phyloP scores from a whole-genome alignment of 92 coral and sea anemone genomes.

The Epizoanthus rinbou region DNA sequence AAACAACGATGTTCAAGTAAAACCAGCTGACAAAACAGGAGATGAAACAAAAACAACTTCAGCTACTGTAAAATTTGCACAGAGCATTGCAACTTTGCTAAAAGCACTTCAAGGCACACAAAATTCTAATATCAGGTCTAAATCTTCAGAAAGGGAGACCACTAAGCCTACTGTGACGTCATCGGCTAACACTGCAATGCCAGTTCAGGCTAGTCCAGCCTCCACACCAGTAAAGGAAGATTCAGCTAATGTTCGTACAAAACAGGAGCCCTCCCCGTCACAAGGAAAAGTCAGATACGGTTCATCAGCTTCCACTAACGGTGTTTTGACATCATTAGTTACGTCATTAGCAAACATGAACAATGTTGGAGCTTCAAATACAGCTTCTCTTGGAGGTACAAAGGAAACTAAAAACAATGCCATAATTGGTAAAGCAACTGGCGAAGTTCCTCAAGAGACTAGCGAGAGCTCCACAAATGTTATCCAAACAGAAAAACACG shows the following conservation, averaged over 20 bases:
- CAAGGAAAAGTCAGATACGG: neutral
- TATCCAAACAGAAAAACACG: neutral
- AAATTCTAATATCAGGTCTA: neutral
- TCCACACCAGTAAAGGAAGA: slow-evolving; percentile 2
- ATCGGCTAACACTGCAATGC: neutral
- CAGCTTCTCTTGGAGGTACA: neutral
- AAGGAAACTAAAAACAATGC: no score
- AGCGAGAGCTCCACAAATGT: neutral
- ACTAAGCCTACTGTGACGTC: neutral
- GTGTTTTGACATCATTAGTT: neutral
- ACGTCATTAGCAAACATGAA: neutral
- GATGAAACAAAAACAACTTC: neutral
- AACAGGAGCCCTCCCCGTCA: neutral
- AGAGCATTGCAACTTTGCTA: slow-evolving; percentile 32
- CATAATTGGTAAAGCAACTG: neutral
- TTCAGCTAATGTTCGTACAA: neutral
- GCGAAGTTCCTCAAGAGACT: neutral
- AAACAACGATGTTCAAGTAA: neutral
- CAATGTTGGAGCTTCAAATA: neutral
- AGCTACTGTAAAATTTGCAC: slow-evolving; percentile 14
- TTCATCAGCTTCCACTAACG: neutral
- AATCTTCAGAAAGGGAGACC: neutral
- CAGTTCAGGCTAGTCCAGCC: neutral
- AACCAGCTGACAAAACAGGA: neutral
- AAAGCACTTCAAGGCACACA: slow-evolving; percentile 21